Base-by-base conservation (phyloP, 2,797 vertebrate genomes). In the Gymnoscopelus microlampas region DNA sequence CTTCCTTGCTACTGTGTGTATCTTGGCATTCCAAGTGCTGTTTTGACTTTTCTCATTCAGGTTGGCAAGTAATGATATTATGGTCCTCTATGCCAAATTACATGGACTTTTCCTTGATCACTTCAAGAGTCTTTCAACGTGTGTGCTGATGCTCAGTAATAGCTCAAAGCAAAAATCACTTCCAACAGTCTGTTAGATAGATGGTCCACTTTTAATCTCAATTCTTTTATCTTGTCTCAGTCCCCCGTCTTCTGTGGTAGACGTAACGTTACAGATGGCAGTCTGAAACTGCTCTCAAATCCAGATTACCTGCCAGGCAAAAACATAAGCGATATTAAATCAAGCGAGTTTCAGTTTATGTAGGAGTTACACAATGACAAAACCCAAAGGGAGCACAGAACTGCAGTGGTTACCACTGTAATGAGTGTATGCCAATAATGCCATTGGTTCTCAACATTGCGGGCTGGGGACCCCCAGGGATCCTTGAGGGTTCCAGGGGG, bases 1-100 rank as follows among this genome's bases (percentile, higher is more conserved):
- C 39, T 44, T 59, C 15, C 14, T 68, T 66, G 54, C 55, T 76
- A 48, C 23, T 47, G 44, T 58, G 4, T 59, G 47, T 53, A 56
- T 79, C 48, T 77, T 70, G 62, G 67, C 49, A 60, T 49, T 73
- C 66, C 63, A 63, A 80, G 60, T 74, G 26, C 47, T 53, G 44
- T 60, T 70, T 32, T 49, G 35, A 44, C 5, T 71, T 67, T 64
- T 53, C 78, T 85, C 80, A 88, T 86, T 89, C 81, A 90, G 77
- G 83, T 69, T 64, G 50, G 60, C 51, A 26, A 70, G 68, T 67
- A 67, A 51, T 53, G 78, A 80, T 59, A 84, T 64, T 63, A 75
- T 32, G 15, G 57, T 66, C 57, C 57, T 47, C 65, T 76, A 69
- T 58, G 62, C 75, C 56, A 58, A 39, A 23, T 76, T 56, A 73